A percentile compares a stretch with the other conserved stretches of the same genome.
phyloP scores from a whole-genome alignment of 2,888 invertebrate species.

The Nudaria mundana region DNA sequence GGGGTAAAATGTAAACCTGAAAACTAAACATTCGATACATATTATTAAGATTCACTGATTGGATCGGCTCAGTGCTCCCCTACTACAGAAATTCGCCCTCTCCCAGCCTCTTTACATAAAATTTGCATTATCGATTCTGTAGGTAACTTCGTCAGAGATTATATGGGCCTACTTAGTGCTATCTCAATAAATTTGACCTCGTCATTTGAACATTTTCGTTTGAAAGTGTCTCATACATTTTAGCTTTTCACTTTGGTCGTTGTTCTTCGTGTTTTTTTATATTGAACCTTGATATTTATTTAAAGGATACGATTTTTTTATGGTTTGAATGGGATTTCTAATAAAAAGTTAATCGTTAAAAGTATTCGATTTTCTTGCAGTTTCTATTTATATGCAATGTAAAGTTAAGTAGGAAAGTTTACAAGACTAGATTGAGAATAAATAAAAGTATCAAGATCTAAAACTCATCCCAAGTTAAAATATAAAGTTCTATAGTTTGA shows the following conservation, averaged over 20 bases:
- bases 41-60: slow-evolving; percentile 66
- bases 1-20: slow-evolving; percentile 44
- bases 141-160: slow-evolving; percentile 37
- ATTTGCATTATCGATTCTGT: slow-evolving; percentile 73
- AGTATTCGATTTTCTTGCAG: too few relatives aligned
- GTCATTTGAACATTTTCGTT: slow-evolving; percentile 42
- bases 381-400: too few relatives aligned
- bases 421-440: too few relatives aligned
- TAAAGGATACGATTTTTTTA: too few relatives aligned
- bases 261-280: slow-evolving; percentile 18
- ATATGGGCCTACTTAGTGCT: slow-evolving; percentile 47
- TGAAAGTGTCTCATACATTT: slow-evolving; percentile 27
- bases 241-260: slow-evolving; percentile 25
- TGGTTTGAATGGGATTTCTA: too few relatives aligned
- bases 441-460: too few relatives aligned
- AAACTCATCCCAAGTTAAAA: too few relatives aligned
- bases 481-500: too few relatives aligned
- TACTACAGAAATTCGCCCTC: slow-evolving; percentile 62
- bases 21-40: slow-evolving; percentile 67
- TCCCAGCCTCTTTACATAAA: slow-evolving; percentile 70
- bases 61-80: slow-evolving; percentile 42
- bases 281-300: slow-evolving; percentile 1
- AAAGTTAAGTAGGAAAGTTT: too few relatives aligned
- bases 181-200: slow-evolving; percentile 43
- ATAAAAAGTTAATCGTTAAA: too few relatives aligned